These are phyloP conservation scores for Naja naja DNA, from an alignment of 2,113 vertebrate genomes.

Conservation along the genomic window DNA sequence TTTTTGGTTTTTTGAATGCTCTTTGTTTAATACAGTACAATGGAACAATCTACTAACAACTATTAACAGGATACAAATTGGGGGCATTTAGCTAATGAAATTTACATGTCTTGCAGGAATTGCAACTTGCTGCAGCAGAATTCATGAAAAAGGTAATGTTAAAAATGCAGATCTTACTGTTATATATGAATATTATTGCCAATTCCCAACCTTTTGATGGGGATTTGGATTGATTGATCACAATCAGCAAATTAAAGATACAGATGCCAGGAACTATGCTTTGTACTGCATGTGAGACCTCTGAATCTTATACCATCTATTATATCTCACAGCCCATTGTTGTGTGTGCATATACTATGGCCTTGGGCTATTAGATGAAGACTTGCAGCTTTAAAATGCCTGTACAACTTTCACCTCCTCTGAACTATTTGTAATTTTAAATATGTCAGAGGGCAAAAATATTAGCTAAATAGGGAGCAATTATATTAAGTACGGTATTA, in stretches of 20 bases:
- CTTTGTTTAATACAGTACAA: background rate
- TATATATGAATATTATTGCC: background rate
- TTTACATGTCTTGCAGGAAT: conserved; percentile 57
- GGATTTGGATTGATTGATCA: background rate
- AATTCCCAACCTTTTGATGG: background rate
- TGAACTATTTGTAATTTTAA: background rate
- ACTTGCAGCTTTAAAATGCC: background rate
- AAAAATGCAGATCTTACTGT: background rate
- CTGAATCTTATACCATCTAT: background rate
- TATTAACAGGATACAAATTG: background rate
- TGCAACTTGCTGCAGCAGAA: conserved; percentile 43
- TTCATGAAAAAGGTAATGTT: conserved; percentile 68
- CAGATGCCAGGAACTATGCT: background rate
- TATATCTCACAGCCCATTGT: background rate
- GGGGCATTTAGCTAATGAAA: background rate
- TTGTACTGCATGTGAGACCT: background rate
- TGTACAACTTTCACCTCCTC: background rate
- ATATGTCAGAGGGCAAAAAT: background rate
- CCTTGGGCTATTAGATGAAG: background rate
- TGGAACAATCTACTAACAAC: background rate
- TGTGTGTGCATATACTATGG: background rate
- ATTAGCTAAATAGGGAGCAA: background rate
- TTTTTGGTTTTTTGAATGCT: background rate
- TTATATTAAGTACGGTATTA: background rate
- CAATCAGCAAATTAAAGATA: background rate